phyloP scores from a whole-genome alignment of 2,113 vertebrate genomes.

The Phalacrocorax brasilianus region DNA sequence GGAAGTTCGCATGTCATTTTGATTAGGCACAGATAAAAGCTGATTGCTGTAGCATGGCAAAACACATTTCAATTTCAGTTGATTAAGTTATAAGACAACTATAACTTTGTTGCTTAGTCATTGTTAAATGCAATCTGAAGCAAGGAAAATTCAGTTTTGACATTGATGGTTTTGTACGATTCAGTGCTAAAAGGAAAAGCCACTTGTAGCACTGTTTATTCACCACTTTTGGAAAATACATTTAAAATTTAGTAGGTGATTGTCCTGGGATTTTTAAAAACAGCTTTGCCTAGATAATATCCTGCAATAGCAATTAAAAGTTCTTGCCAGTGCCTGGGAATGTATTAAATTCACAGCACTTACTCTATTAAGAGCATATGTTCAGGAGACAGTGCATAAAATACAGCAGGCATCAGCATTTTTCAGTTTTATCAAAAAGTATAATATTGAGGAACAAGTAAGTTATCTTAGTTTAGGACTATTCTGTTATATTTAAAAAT shows the following conservation, averaged over 20 bases:
- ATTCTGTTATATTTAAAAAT: not conserved
- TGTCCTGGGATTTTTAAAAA: not conserved
- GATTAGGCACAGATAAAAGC: conserved; percentile 75
- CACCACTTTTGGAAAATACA: not conserved
- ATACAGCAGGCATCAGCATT: not conserved
- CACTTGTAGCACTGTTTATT: not conserved
- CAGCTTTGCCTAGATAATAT: not conserved
- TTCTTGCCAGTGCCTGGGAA: not conserved
- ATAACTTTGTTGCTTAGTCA: too few species aligned
- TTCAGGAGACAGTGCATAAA: not conserved
- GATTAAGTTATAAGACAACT: too few species aligned
- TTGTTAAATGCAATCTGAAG: conserved; percentile 41
- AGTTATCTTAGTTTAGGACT: not conserved
- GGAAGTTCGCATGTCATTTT: conserved; percentile 80
- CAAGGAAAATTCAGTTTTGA: conserved; percentile 41
- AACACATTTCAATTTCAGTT: too few species aligned
- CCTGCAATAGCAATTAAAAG: not conserved
- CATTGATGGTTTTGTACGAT: not conserved
- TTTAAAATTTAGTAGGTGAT: not conserved
- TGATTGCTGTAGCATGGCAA: not conserved
- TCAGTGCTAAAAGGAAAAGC: not conserved
- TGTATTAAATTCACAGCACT: not conserved
- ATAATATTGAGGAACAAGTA: not conserved
- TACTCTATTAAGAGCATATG: not conserved
- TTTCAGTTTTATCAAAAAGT: conserved; percentile 6